Percentiles rank a stretch among this genome's conserved stretches.
These are phyloP conservation scores for Bombyx mori DNA, from an alignment of 1,140 invertebrate species.

Conservation along the genomic window ASM3026992v2 NC_085124.1:713501-714000, in stretches of 20 bases:
- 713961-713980: too few relatives aligned
- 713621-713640: slow-evolving; percentile 41
- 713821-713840: too few relatives aligned
- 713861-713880: too few relatives aligned
- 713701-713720: slow-evolving; percentile 55
- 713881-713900: too few relatives aligned
- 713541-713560: slow-evolving; percentile 39
- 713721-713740: slow-evolving; percentile 40
- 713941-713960: too few relatives aligned
- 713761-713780: slow-evolving; percentile 6
- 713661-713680: slow-evolving; percentile 29
- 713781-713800: background rate
- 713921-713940: too few relatives aligned
- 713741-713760: slow-evolving; percentile 38
- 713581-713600: slow-evolving; percentile 40
- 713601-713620: slow-evolving; percentile 37
- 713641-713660: slow-evolving; percentile 40
- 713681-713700: slow-evolving; percentile 45
- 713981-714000: too few relatives aligned
- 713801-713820: background rate
- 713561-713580: slow-evolving; percentile 47
- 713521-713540: slow-evolving; percentile 35
- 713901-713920: too few relatives aligned
- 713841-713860: too few relatives aligned
- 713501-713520: slow-evolving; percentile 71